Evolutionary conservation across 2,113 vertebrate genomes (phyloP).

Genomic region (Eidolon helvum): DNA sequence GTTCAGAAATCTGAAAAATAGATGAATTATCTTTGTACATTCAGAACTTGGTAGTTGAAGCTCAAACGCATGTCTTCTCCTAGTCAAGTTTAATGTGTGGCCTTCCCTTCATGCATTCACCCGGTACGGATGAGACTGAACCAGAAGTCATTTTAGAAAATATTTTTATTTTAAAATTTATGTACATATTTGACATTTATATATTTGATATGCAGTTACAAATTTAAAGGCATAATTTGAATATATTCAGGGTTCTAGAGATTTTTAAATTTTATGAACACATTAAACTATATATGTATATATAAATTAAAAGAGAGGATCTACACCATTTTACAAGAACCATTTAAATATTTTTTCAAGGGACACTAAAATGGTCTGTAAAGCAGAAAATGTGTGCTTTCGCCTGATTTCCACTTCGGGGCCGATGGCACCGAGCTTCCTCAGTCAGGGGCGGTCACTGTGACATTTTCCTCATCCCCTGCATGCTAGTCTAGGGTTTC

Average conservation of each 20-base stretch:
- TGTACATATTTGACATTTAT: neutral
- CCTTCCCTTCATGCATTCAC: neutral
- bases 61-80: accelerated
- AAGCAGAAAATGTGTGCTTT: neutral
- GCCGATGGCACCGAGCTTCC: neutral
- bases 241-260: constrained; percentile 8
- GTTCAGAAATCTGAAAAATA: neutral
- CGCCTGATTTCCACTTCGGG: neutral
- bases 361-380: neutral
- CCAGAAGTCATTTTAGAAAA: neutral
- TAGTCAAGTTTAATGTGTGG: neutral
- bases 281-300: neutral
- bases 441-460: accelerated
- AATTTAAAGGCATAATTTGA: neutral
- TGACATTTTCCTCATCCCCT: too few species aligned
- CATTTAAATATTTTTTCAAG: neutral
- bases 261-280: neutral
- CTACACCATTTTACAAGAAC: neutral
- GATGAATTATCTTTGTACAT: neutral
- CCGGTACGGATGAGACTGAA: neutral
- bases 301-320: neutral
- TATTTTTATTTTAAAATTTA: neutral
- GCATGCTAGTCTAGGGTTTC: neutral
- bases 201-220: neutral
- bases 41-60: neutral